Evolutionary conservation across 2,888 invertebrate species (phyloP), one percentile per base, ranked within the genome.

Genomic region (Acleris laterana): DNA sequence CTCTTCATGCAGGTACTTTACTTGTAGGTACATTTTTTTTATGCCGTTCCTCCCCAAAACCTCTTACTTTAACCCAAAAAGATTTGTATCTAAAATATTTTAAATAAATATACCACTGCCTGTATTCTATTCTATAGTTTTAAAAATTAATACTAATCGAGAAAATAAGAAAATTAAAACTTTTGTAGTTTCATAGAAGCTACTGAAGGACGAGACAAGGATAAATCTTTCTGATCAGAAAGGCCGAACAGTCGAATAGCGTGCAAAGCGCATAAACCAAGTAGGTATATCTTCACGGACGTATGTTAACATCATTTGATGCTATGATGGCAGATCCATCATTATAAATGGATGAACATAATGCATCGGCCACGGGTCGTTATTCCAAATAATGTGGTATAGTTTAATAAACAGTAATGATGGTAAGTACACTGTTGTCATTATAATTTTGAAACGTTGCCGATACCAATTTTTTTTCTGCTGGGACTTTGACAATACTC

Each of bases 301-400:
- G 11, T 48, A 53, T 17, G n/a, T 46, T 48, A 44, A 52, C 32
- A 57, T 66, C 57, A 66, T 66, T 66, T 57, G 65, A 51, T 46
- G 32, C 55, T 61, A 22, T 51, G 32, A 61, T 19, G 51, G 48
- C 38, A 57, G 4, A 66, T 66, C 48, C 46, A 61, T 66, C 65
- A 57, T 56, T 46, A 62, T 25, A 66, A 66, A 57, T 61, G 51
- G 61, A 52, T 38, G 66, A 57, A 62, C 32, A 56, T 46, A 59
- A 49, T 60, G 42, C 49, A 65, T 61, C 50, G 55, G 61, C 16
- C 51, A 66, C 25, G 66, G 66, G 51, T 66, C 66, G 57, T 66
- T 66, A 66, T 51, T 51, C 66, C 32, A 57, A 66, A 66, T 66
- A 57, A 61, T 61, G 49, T 44, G 38, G 20, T 17, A 32, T 59